phyloP scores from a whole-genome alignment of 2,888 invertebrate genomes.

The Xylophagus ater region DNA sequence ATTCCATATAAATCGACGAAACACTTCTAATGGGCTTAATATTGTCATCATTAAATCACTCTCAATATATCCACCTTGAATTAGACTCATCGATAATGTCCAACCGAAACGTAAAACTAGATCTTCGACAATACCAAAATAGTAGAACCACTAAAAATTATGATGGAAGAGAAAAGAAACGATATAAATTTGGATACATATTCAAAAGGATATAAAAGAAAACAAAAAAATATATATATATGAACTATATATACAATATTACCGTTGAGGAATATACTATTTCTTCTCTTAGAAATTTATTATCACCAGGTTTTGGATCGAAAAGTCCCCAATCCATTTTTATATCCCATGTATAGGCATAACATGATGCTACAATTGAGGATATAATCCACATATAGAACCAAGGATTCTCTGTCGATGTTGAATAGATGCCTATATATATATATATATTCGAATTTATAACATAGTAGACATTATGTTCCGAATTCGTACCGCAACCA shows the following conservation, averaged over 20 bases:
- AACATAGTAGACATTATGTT: too few species aligned
- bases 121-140: constrained; percentile 73
- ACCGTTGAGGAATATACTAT: constrained; percentile 68
- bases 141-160: constrained; percentile 66
- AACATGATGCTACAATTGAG: constrained; percentile 59
- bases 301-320: constrained; percentile 64
- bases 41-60: constrained; percentile 56
- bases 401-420: constrained; percentile 49
- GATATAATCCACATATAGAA: constrained; percentile 59
- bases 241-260: constrained; percentile 20
- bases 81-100: constrained; percentile 60
- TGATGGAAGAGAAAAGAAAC: constrained; percentile 2
- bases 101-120: constrained; percentile 67
- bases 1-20: constrained; percentile 74
- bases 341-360: constrained; percentile 77
- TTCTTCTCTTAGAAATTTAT: constrained; percentile 64
- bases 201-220: neutral
- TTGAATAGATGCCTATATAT: constrained; percentile 25
- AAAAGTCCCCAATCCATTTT: constrained; percentile 84
- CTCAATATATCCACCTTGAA: constrained; percentile 51
- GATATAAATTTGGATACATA: constrained; percentile 1
- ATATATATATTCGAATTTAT: too few species aligned
- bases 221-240: too few species aligned
- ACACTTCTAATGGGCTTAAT: constrained; percentile 56
- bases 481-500: too few species aligned